Evolutionary conservation across 2,113 vertebrate species (phyloP), one percentile per base, ranked within the genome.

Genomic region (Trichechus manatus): DNA sequence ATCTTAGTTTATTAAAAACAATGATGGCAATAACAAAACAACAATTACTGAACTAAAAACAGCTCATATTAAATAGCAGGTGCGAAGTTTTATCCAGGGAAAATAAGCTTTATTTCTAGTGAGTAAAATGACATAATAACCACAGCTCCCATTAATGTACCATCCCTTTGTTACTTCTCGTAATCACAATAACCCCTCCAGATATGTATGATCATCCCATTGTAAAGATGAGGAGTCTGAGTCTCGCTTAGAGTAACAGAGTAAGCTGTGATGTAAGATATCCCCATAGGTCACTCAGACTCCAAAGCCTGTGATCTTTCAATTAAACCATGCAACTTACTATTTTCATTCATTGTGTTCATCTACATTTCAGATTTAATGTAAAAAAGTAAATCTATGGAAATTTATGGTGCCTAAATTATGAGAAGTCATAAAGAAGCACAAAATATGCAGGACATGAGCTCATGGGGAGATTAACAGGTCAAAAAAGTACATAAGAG

Each of bases 321-420:
- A 14, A 33, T 29, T 42, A 31, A 44, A 53, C 36, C 13, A 1
- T 4, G 17, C 5, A 36, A 1, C 15, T 13, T 36, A 27, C 3
- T 8, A 5, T 64, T 44, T 27, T 56, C 36, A 27, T 13, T 56
- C 15, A 0, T 19, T 3, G 50, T 33, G 42, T n/a, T 66, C 25
- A 4, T 50, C 19, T 7, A 0, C 61, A 9, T 9, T n/a, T 11
- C 4, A 25, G 6, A 29, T 8, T 79, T 64, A 20, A 42, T 2
- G 53, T 25, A 8, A 70, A 23, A 13, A 42, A 10, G 5, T 33
- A 27, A 17, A 11, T 0, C 22, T 6, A 7, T 7, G 15, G 1
- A 0, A 14, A 23, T 22, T 22, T 22, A 27, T 9, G n/a, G 25
- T 1, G 1, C 29, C 11, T 47, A 14, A 1, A 0, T 44, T 13